Evolutionary conservation across 2,797 vertebrate genomes (phyloP).

Genomic region (Spondyliosoma cantharus): DNA sequence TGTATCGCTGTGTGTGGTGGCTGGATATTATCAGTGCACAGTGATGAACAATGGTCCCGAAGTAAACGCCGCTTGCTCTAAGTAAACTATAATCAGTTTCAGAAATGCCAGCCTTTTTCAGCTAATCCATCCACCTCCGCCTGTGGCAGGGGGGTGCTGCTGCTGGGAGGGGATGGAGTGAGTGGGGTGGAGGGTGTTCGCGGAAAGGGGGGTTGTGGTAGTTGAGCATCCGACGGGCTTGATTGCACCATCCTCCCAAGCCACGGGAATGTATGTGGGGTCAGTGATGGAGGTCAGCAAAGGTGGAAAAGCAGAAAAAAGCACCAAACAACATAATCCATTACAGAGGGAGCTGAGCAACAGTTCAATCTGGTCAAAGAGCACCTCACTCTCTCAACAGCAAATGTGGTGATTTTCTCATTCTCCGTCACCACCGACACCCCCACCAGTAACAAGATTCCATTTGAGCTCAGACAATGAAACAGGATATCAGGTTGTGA

Average conservation of each 20-base stretch:
- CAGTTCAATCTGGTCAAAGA: slow-evolving; percentile 9
- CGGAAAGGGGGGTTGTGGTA: not conserved
- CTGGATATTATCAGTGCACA: slow-evolving; percentile 60
- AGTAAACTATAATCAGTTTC: slow-evolving; percentile 81
- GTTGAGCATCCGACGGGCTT: slow-evolving; percentile 3
- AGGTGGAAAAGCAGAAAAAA: slow-evolving; percentile 16
- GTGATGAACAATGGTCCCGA: slow-evolving; percentile 71
- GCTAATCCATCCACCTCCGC: slow-evolving; percentile 42
- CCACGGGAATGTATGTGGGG: slow-evolving; percentile 2
- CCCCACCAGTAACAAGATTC: not conserved
- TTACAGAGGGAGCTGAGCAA: slow-evolving; percentile 3
- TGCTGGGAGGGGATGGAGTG: not conserved
- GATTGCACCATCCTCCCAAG: slow-evolving; percentile 14
- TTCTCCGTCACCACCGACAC: not conserved
- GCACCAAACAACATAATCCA: slow-evolving; percentile 29
- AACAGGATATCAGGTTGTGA: slow-evolving; percentile 1
- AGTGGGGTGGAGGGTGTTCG: too few relatives aligned
- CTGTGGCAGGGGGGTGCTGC: slow-evolving; percentile 10
- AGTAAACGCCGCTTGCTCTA: slow-evolving; percentile 66
- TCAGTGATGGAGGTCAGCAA: slow-evolving; percentile 25
- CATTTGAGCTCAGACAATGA: not conserved
- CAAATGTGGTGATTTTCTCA: not conserved
- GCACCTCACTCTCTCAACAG: not conserved
- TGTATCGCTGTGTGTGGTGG: slow-evolving; percentile 63
- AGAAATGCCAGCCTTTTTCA: slow-evolving; percentile 52